Evolutionary conservation across 2,797 vertebrate species (phyloP).

Genomic region (Podargus strigoides): DNA sequence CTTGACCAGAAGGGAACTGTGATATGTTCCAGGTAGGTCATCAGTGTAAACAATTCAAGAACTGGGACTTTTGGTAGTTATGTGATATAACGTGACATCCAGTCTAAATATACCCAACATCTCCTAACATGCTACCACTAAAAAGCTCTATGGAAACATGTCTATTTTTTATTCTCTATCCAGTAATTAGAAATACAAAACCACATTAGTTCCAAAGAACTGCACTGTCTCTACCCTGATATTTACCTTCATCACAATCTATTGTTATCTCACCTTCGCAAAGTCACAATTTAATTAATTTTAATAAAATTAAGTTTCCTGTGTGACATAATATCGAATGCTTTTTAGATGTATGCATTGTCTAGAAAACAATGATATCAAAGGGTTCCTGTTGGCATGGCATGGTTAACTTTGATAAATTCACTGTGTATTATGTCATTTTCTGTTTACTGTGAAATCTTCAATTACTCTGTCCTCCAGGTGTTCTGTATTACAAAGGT

Average conservation of each 20-base stretch:
- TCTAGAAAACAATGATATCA: background rate
- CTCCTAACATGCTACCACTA: background rate
- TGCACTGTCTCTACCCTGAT: background rate
- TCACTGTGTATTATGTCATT: background rate
- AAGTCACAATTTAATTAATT: background rate
- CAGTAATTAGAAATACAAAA: background rate
- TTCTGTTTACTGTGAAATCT: conserved; percentile 35
- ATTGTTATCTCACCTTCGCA: background rate
- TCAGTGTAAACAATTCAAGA: background rate
- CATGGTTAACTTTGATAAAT: conserved; percentile 18
- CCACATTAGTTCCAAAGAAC: background rate
- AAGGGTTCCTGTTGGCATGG: background rate
- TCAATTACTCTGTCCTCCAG: conserved; percentile 14
- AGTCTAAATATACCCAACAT: background rate
- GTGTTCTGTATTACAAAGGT: background rate
- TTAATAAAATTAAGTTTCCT: background rate
- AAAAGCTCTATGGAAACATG: background rate
- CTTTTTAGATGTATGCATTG: background rate
- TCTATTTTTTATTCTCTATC: background rate
- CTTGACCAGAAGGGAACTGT: background rate
- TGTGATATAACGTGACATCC: background rate
- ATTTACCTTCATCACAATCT: background rate
- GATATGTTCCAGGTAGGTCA: background rate
- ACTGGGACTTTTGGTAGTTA: background rate
- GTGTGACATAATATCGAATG: background rate